These are phyloP conservation scores for Halichoerus grypus DNA, from an alignment of 2,113 vertebrate species.

Conservation along the genomic window DNA sequence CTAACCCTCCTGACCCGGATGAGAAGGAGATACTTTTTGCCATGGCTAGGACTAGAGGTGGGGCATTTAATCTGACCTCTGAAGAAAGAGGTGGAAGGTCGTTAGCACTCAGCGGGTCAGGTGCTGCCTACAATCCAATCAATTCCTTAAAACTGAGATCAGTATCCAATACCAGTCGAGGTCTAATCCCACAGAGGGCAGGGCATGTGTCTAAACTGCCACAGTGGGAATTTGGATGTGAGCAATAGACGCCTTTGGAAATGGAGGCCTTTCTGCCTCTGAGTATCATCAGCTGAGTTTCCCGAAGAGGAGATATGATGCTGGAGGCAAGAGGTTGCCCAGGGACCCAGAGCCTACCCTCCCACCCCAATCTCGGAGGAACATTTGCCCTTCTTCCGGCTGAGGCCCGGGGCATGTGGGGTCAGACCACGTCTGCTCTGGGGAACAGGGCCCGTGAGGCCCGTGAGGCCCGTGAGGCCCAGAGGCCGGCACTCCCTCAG, in stretches of 20 bases:
- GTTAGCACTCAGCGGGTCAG: no score
- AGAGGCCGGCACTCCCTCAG: background rate
- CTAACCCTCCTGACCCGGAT: background rate
- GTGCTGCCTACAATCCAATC: background rate
- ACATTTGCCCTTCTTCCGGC: no score
- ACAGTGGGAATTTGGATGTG: background rate
- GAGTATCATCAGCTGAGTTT: background rate
- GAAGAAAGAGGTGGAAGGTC: background rate
- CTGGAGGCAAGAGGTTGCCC: rapidly evolving
- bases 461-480: background rate
- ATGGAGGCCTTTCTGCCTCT: background rate
- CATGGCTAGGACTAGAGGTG: background rate
- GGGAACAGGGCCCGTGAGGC: background rate
- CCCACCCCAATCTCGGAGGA: rapidly evolving
- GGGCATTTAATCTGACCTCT: background rate
- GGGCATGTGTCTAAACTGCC: rapidly evolving
- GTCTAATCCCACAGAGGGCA: rapidly evolving
- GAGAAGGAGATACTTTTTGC: background rate
- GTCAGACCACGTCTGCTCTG: background rate
- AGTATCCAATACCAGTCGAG: rapidly evolving
- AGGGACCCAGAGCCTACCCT: background rate
- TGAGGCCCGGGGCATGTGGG: rapidly evolving
- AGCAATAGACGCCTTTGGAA: background rate
- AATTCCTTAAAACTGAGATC: background rate
- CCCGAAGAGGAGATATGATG: no score